Base-by-base conservation (phyloP, 2,888 invertebrate genomes). In the Silvanus unidentatus region DNA sequence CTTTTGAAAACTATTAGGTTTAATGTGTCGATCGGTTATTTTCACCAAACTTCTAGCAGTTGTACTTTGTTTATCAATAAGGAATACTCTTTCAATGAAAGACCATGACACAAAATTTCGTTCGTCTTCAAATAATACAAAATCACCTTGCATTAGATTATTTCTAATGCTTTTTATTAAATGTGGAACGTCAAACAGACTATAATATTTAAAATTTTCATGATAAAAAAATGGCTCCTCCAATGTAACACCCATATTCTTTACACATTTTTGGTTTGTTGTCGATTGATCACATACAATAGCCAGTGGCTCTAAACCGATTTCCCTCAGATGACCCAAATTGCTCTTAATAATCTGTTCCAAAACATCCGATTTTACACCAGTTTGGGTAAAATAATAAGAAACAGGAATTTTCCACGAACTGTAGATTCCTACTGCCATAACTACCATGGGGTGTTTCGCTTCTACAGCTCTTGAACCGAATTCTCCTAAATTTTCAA, bases 331-430 rank as follows among this genome's bases (percentile, higher is more conserved):
- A 16, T 42, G 6, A 16, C 13, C 16, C n/a, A 42, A 10, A n/a
- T 36, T 34, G 13, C 36, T 15, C 2, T 22, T 16, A 28, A 28
- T 3, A 9, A 43, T 4, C 2, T 5, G 2, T 43, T 43, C 38
- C 27, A 39, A 12, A 3, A 38, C n/a, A 1, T 39, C 14, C 4
- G 1, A 3, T 12, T 43, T 28, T 2, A 39, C 16, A n/a, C 10
- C 11, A 38, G 22, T 38, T 9, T 43, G 1, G 9, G 42, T 37
- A 13, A 43, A 37, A 42, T 42, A 61, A 62, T 45, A 63, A 2
- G 34, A 27, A n/a, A 48, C 3, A n/a, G 50, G 50, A 6, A 50
- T n/a, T 46, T 50, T 50, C 50, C 50, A 50, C 3, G 28, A 30
- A 2, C 22, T 16, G 16, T 42, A 40, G n/a, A 50, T 16, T 6